Conservation (phyloP, 2,888 invertebrate genomes). For the Meta bourneti region DNA sequence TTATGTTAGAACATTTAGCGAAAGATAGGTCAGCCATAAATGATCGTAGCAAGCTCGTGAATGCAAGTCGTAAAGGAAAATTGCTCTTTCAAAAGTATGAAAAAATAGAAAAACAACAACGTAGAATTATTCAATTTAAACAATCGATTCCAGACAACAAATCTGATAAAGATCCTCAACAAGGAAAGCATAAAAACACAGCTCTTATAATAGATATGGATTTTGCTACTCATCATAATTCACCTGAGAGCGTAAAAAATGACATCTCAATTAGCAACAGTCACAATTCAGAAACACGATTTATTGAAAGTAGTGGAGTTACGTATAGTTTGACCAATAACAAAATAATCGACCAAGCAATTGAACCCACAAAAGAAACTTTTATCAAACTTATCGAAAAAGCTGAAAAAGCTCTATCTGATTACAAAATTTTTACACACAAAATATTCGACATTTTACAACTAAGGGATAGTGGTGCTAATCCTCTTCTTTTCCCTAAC, state of each 20-base stretch:
- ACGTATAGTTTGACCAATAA: too few species aligned
- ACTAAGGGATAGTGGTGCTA: background rate
- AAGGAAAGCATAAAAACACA: background rate
- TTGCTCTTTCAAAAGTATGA: background rate
- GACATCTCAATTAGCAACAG: background rate
- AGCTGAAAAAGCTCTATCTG: background rate
- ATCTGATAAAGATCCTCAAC: background rate
- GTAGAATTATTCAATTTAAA: background rate
- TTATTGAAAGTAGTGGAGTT: too few species aligned
- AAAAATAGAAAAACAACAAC: background rate
- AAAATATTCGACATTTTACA: background rate
- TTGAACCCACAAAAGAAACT: background rate
- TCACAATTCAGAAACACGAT: background rate
- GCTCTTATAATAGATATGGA: too few species aligned
- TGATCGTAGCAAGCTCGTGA: background rate
- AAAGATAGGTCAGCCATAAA: background rate
- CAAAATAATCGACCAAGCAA: background rate
- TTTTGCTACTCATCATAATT: background rate
- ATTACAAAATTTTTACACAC: constrained; percentile 10
- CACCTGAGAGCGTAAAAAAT: background rate
- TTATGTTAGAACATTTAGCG: constrained; percentile 7
- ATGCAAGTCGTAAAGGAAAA: background rate
- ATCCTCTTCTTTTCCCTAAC: background rate
- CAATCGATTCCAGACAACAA: background rate
- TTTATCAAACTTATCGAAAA: background rate